Conservation (phyloP, 2,797 vertebrate genomes). For the Pteronotus mesoamericanus region DNA sequence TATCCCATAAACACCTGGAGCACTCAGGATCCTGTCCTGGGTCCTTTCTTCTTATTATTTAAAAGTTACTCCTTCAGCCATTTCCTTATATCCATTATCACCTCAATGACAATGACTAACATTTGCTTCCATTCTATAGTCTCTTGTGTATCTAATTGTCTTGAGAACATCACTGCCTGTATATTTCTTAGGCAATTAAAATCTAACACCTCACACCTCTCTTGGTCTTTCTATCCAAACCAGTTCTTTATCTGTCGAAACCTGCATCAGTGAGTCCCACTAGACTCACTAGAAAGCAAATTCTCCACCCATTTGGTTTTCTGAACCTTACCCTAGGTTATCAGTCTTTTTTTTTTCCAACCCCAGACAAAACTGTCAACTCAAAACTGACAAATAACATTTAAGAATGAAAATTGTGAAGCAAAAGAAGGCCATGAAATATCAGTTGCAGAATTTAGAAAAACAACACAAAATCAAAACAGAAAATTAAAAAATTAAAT, state of each 20-base stretch:
- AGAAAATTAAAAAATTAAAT: neutral
- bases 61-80: neutral
- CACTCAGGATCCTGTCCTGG: neutral
- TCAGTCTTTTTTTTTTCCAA: neutral
- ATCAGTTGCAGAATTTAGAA: neutral
- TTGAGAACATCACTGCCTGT: neutral
- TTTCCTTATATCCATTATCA: neutral
- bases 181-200: neutral
- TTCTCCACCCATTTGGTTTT: accelerated
- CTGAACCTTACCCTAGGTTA: accelerated
- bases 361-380: neutral
- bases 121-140: neutral
- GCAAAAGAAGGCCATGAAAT: neutral
- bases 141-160: neutral
- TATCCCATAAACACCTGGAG: neutral
- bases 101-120: neutral
- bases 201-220: neutral
- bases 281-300: no score
- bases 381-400: neutral
- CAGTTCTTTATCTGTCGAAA: neutral
- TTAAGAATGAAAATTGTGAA: neutral
- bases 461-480: neutral
- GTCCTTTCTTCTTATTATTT: neutral
- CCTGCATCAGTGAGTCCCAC: neutral
- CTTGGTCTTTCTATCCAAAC: neutral